Evolutionary conservation across 2,797 vertebrate species (phyloP).

Genomic region (Bradypodion pumilum): DNA sequence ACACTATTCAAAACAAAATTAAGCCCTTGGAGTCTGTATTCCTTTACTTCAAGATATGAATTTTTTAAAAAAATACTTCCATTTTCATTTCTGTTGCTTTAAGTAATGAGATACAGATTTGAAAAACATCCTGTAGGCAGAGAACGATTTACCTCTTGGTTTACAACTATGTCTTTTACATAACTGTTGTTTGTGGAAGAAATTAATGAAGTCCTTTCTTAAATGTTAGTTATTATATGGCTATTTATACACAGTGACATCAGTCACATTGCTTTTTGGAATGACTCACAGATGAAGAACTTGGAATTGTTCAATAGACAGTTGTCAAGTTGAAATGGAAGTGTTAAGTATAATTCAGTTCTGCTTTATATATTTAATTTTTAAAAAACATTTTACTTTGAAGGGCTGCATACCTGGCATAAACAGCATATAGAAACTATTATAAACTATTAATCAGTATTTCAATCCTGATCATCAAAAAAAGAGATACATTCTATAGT

Average conservation of each 20-base stretch:
- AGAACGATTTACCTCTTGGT: conserved; percentile 49
- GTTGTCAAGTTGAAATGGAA: conserved; percentile 78
- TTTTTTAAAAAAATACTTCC: conserved; percentile 35
- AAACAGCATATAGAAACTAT: conserved; percentile 12
- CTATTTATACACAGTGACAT: conserved; percentile 81
- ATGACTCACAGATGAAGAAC: conserved; percentile 77
- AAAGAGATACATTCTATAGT: neutral
- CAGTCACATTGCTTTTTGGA: conserved; percentile 74
- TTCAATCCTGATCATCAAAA: conserved; percentile 37
- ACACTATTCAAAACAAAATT: accelerated
- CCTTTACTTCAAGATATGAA: conserved; percentile 26
- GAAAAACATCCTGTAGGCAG: conserved; percentile 58
- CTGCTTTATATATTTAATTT: conserved; percentile 72
- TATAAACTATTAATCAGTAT: neutral
- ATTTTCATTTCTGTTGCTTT: conserved; percentile 20
- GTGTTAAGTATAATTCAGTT: conserved; percentile 79
- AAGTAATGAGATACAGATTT: conserved; percentile 41
- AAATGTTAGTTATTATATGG: conserved; percentile 76
- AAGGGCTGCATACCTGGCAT: conserved; percentile 52
- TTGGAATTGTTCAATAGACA: conserved; percentile 70
- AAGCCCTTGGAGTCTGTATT: conserved; percentile 30
- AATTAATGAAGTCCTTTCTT: conserved; percentile 78
- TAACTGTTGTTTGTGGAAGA: conserved; percentile 66
- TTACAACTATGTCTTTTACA: conserved; percentile 63
- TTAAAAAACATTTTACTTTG: conserved; percentile 56